A percentile compares a stretch with the other conserved stretches of the same genome.
Conservation (phyloP, 2,113 vertebrate species). For the Electrona antarctica region DNA sequence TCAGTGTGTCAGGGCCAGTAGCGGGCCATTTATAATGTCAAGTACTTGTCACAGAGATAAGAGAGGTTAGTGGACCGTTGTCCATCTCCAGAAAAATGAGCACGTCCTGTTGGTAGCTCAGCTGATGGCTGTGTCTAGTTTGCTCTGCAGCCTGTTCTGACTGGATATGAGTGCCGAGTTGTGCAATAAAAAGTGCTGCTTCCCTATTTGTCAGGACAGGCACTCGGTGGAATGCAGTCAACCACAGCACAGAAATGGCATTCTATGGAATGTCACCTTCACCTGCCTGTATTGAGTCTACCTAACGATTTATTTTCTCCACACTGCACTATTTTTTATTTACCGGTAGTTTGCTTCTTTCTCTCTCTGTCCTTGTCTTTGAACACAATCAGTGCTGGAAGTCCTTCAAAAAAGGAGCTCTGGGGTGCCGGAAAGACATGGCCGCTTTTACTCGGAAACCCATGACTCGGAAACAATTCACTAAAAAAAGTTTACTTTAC, state of each 20-base stretch:
- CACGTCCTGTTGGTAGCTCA: conserved; percentile 1
- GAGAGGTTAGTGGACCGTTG: no score
- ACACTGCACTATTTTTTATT: not conserved
- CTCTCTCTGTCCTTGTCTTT: conserved; percentile 8
- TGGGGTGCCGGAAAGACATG: no score
- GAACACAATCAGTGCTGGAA: no score
- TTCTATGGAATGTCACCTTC: conserved; percentile 9
- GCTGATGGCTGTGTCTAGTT: not conserved
- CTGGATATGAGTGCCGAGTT: conserved; percentile 19
- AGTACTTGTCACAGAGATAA: no score
- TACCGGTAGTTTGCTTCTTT: conserved; percentile 1
- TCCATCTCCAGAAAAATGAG: not conserved
- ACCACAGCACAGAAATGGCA: conserved; percentile 13
- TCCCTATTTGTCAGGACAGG: conserved; percentile 26
- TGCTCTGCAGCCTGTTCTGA: conserved; percentile 23
- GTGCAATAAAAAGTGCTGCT: conserved; percentile 37
- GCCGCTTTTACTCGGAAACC: no score
- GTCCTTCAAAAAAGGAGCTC: no score
- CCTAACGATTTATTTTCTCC: not conserved
- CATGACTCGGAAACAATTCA: no score
- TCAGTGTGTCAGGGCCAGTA: no score
- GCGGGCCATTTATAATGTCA: no score
- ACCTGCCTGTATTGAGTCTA: not conserved
- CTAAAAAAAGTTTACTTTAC: no score
- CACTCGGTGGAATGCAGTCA: conserved; percentile 48